These are phyloP conservation scores for Hetaerina americana DNA, from an alignment of 1,140 invertebrate species.

Conservation along the genomic window DNA sequence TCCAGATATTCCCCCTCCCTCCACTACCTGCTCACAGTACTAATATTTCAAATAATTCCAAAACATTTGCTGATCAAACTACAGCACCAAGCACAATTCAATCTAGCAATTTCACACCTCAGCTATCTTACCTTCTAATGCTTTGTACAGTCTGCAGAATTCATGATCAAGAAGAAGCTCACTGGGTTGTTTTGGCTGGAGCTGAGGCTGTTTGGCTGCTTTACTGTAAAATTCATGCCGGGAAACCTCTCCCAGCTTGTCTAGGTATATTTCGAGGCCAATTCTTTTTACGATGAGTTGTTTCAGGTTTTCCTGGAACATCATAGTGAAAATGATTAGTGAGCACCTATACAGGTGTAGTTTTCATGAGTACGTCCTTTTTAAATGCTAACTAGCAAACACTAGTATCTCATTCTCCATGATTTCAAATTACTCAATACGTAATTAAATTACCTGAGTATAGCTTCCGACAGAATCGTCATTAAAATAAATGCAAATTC, in stretches of 20 bases:
- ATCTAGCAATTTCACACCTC: too few species aligned
- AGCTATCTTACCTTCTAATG: conserved; percentile 38
- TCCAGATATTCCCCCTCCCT: too few species aligned
- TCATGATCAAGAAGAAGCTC: conserved; percentile 90
- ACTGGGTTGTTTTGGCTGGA: conserved; percentile 53
- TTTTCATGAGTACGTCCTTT: too few species aligned
- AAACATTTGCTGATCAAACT: too few species aligned
- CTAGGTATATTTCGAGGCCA: conserved; percentile 77
- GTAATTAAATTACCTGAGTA: conserved; percentile 41
- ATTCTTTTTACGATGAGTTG: conserved; percentile 84
- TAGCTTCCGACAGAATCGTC: conserved; percentile 71
- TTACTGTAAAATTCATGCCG: conserved; percentile 82
- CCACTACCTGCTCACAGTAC: too few species aligned
- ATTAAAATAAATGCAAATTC: conserved; percentile 85
- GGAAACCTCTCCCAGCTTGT: conserved; percentile 73
- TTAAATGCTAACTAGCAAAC: too few species aligned
- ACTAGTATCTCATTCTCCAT: too few species aligned
- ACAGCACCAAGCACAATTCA: too few species aligned
- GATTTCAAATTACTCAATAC: conserved; percentile 2
- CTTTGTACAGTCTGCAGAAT: conserved; percentile 82
- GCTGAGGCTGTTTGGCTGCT: conserved; percentile 86
- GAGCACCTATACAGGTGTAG: too few species aligned
- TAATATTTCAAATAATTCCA: too few species aligned
- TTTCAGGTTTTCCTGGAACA: conserved; percentile 54
- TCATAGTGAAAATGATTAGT: background rate